Base-by-base conservation (phyloP, 2,888 invertebrate genomes). In the Noctua pronuba region DNA sequence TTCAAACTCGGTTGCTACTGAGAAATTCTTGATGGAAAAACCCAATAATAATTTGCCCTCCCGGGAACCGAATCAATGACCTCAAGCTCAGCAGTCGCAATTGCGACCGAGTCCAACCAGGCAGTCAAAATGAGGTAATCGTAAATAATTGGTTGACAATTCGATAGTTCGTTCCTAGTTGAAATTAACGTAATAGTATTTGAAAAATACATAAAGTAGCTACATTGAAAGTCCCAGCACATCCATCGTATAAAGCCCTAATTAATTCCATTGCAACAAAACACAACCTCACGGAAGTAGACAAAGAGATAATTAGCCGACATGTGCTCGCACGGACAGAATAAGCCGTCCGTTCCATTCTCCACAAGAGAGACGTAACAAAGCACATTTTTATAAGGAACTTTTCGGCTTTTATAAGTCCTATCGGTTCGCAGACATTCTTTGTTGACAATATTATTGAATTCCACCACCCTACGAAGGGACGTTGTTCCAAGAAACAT, bases 391-490 rank as follows among this genome's bases (percentile, higher is more conserved):
- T 87, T 84, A 75, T 85, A 83, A 77, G 74, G 62, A 83, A 89
- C 81, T 88, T 88, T 84, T 73, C 38, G 68, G 75, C 80, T 86
- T 88, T 87, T 85, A 89, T 89, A 88, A 86, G 75, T 88, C 86
- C 84, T 85, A 79, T 80, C 79, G 38, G 75, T 73, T 85, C 75
- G 58, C 85, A 88, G 83, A 85, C 88, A 89, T 90, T 89, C 89
- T 90, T 91, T 92, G 91, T 92, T 91, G 93, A 90, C 92, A 92
- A 92, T 92, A 91, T 93, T 92, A 92, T 93, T 92, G 92, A 92
- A 94, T 93, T 93, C 92, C 90, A 84, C 86, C 85, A 88, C 84
- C 86, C 88, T 88, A 86, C 77, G 77, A 67, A 65, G 80, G 79
- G 82, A 88, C 88, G 91, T 91, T 90, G 89, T 91, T 87, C 91